Percentiles rank a stretch among this genome's conserved stretches.
Evolutionary conservation across 2,888 invertebrate genomes (phyloP).

Genomic region (Drosophila tanythrix): DNA sequence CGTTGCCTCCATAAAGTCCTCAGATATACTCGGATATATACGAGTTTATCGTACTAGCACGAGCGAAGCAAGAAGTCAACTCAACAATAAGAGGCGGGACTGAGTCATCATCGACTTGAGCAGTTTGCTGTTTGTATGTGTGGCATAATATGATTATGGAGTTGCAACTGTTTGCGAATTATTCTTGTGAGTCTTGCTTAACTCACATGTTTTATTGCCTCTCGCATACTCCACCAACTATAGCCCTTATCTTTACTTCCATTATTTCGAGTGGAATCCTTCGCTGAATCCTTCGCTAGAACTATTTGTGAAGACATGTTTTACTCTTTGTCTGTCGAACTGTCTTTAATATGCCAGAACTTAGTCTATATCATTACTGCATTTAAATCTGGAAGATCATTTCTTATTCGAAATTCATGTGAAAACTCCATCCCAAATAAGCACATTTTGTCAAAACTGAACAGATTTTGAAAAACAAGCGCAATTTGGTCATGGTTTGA

Average conservation of each 20-base stretch:
- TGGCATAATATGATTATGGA: background rate
- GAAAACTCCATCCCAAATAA: too few relatives aligned
- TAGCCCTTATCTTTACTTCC: background rate
- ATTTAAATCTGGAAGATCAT: too few relatives aligned
- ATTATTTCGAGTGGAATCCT: too few relatives aligned
- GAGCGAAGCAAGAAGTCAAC: background rate
- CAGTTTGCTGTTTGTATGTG: background rate
- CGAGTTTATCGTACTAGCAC: constrained; percentile 3
- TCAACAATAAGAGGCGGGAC: background rate
- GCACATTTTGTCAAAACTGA: background rate
- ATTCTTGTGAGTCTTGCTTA: background rate
- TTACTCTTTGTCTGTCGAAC: constrained; percentile 6
- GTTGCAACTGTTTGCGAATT: constrained; percentile 15
- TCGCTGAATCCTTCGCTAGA: background rate
- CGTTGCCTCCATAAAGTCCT: constrained; percentile 28
- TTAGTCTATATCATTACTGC: too few relatives aligned
- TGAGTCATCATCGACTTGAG: background rate
- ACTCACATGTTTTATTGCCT: background rate
- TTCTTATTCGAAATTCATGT: too few relatives aligned
- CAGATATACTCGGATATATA: background rate
- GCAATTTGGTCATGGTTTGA: background rate
- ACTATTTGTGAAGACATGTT: background rate
- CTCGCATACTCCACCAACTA: background rate
- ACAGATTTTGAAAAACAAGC: background rate
- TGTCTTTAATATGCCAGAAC: constrained; percentile 8